Base-by-base conservation (phyloP, 2,113 vertebrate species). In the Acanthochromis polyacanthus region DNA sequence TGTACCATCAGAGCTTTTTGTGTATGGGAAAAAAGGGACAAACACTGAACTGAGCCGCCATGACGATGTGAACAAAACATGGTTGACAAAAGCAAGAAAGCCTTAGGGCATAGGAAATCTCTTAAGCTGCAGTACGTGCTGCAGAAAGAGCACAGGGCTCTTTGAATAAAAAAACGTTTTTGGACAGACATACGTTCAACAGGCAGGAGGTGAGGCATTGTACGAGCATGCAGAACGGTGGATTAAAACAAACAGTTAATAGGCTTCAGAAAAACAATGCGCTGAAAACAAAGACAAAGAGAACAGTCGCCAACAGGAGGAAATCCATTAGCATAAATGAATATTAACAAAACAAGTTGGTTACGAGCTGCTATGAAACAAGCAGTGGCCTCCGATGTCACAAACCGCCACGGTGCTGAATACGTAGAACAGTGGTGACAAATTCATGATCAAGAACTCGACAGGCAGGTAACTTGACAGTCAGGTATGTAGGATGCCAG, bases 1-100 rank as follows among this genome's bases (percentile, higher is more conserved):
- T 87, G 62, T 40, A 50, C 40, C 28, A 66, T 78, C 57, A 56
- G 60, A 53, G 51, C 22, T 55, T 56, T 78, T 59, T 72, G 28
- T 73, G 51, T 19, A 23, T 22, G 64, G 8, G 17, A 77, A 59
- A 71, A 15, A 58, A 70, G 19, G 43, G 3, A 72, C 14, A 60
- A 58, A 71, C 10, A 28, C 30, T 58, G 28, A 56, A 69, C 28
- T 60, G 43, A 73, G 48, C 6, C 10, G 50, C 20, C 36, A 12
- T 30, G 38, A 56, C 30, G 3, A 55, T 6, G 20, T 61, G 9
- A 75, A 82, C 51, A 80, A 65, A 75, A 60, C 40, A 66, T n/a
- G 38, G 52, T 0, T 73, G 53, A 75, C 62, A 81, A 77, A 71
- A 46, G 15, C 38, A 40, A 20, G 7, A 20, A 57, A 10, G 62